Percentiles rank a stretch among this genome's conserved stretches.
phyloP scores from a whole-genome alignment of 2,113 vertebrate genomes.

The Gnathonemus longibarbis region DNA sequence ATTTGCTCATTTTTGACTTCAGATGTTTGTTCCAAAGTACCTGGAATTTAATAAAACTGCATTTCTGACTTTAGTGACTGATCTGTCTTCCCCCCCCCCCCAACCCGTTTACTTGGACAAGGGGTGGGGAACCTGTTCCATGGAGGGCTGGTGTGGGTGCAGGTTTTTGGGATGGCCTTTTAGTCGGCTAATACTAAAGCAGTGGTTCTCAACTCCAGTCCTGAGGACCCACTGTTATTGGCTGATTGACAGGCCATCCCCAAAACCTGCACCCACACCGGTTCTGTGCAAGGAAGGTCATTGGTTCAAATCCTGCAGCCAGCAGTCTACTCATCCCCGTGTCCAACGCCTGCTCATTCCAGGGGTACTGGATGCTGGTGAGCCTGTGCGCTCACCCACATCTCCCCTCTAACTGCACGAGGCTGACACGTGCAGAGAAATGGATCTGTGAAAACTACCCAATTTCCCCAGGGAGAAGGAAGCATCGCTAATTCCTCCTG shows the following conservation, averaged over 20 bases:
- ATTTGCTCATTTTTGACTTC: not conserved
- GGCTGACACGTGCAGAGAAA: not conserved
- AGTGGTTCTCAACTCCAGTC: no score
- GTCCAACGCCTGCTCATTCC: fast-evolving
- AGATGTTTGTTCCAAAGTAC: not conserved
- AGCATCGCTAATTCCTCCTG: not conserved
- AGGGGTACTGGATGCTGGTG: not conserved
- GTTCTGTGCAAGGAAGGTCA: not conserved
- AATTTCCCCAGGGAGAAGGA: not conserved
- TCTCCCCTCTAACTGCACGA: not conserved
- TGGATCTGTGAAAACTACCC: not conserved
- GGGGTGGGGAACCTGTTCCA: no score
- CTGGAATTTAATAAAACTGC: not conserved
- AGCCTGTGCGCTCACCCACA: not conserved
- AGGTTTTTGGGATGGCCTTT: no score
- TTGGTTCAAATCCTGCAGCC: not conserved
- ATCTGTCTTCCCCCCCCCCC: not conserved
- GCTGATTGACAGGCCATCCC: no score
- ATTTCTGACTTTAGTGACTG: not conserved
- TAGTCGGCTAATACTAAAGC: no score
- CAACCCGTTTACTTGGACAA: no score
- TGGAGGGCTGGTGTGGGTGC: no score
- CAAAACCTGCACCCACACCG: no score
- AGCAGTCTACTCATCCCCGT: not conserved
- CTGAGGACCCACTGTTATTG: no score